Base-by-base conservation (phyloP, 1,140 invertebrate species). In the Leptinotarsa lineolata region DNA sequence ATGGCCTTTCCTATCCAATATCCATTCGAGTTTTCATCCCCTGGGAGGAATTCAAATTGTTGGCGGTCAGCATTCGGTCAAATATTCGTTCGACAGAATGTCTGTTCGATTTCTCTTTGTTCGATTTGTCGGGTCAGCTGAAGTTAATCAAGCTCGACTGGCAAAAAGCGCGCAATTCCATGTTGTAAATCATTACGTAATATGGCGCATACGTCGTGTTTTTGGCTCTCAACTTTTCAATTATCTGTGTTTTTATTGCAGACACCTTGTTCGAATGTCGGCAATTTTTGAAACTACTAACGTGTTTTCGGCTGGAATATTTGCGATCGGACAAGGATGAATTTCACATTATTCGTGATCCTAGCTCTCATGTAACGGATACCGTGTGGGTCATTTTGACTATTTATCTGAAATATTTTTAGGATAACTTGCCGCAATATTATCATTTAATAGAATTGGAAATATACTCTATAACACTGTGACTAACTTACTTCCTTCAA, bases 1-100 rank as follows among this genome's bases (percentile, higher is more conserved):
- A 39, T 3, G 8, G 72, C 72, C 67, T 68, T 73, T 79, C 70
- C 74, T 77, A 79, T 79, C 78, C 72, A 77, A 75, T 77, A 73
- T 76, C 75, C 70, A 77, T 79, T 79, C 67, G 77, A 79, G 77
- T 76, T 79, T 76, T 72, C 76, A 77, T 76, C 77, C 71, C 59
- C 74, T 30, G 78, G 73, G 74, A 73, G 70, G 72, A 76, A 79
- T 79, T 79, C 76, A 79, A 79, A 79, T 79, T 79, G 78, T 72
- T 30, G 65, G 70, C 70, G 78, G 78, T 79, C 76, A 77, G 76
- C 78, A 72, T 76, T 79, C 70, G 74, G 72, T 76, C 72, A 70
- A 78, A 77, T 77, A 75, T 78, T 74, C 70, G 77, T 78, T 76
- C 73, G 67, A 73, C 68, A 71, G 68, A 76, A 79, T 77, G 76